phyloP scores from a whole-genome alignment of 2,888 invertebrate species.

The Homarus gammarus region DNA sequence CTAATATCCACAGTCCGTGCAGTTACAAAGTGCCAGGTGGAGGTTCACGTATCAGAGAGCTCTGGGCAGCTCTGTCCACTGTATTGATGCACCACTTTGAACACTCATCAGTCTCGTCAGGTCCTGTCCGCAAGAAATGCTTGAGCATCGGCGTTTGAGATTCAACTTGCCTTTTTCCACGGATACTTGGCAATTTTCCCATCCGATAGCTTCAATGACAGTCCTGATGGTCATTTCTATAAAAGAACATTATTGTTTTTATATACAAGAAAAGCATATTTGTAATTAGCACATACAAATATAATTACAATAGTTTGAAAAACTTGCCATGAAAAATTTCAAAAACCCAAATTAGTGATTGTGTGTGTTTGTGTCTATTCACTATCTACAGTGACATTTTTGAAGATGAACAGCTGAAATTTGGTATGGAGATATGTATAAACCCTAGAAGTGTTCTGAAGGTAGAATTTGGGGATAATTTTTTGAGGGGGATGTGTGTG shows the following conservation, averaged over 20 bases:
- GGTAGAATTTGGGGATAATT: no score
- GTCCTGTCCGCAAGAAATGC: constrained; percentile 51
- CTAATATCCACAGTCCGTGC: constrained; percentile 56
- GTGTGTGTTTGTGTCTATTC: no score
- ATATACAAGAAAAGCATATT: not conserved
- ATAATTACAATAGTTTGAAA: not conserved
- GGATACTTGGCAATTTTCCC: constrained; percentile 64
- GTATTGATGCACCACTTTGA: constrained; percentile 46
- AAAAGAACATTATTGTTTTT: constrained; percentile 11
- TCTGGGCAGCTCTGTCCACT: constrained; percentile 63
- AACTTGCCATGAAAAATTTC: not conserved
- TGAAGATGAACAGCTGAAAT: no score
- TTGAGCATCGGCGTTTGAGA: constrained; percentile 53
- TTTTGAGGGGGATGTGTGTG: no score
- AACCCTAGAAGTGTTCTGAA: no score
- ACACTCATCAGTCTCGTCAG: constrained; percentile 39
- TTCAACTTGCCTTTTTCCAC: constrained; percentile 62
- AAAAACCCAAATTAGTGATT: not conserved
- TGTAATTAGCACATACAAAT: not conserved
- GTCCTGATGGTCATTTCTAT: constrained; percentile 71
- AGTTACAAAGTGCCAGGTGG: constrained; percentile 30
- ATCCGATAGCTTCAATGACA: constrained; percentile 70
- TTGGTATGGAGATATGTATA: no score
- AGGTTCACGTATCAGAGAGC: constrained; percentile 50
- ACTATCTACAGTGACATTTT: no score